Percentiles rank a stretch among this genome's conserved stretches.
phyloP scores from a whole-genome alignment of 1,140 invertebrate genomes.

The Cherax destructor region DNA sequence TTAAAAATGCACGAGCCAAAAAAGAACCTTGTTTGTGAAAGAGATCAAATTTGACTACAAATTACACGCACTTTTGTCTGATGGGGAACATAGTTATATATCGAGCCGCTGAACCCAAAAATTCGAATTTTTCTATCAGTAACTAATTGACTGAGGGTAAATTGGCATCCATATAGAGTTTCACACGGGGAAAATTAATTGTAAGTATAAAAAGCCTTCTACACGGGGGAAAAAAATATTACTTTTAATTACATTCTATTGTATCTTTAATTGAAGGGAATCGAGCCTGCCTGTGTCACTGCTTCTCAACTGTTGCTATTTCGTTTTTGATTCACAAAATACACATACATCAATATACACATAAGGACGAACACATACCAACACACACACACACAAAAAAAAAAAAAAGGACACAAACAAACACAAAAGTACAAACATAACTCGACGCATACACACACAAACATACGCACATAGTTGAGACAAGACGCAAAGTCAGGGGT shows the following conservation, averaged over 20 bases:
- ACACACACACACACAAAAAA: too few species aligned
- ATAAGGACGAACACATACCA: too few species aligned
- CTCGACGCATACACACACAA: too few species aligned
- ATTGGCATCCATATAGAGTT: conserved; percentile 56
- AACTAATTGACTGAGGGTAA: conserved; percentile 56
- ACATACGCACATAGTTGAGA: too few species aligned
- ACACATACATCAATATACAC: too few species aligned
- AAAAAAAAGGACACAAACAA: too few species aligned
- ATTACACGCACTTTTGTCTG: conserved; percentile 45
- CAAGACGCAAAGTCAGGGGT: too few species aligned
- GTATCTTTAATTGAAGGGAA: conserved; percentile 33
- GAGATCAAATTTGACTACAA: conserved; percentile 49
- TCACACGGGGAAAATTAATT: conserved; percentile 49
- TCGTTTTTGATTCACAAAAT: not conserved
- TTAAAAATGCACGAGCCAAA: not conserved
- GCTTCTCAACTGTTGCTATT: not conserved
- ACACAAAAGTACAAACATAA: too few species aligned
- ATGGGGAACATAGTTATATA: conserved; percentile 41
- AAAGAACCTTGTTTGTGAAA: conserved; percentile 39
- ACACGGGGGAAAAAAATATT: conserved; percentile 20
- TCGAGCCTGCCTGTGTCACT: not conserved
- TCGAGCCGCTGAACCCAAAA: conserved; percentile 24
- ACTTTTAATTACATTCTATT: conserved; percentile 52
- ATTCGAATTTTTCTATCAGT: conserved; percentile 42
- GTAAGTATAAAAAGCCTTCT: conserved; percentile 44